Evolutionary conservation across 2,888 invertebrate species (phyloP), one percentile per base, ranked within the genome.

Genomic region (Acanthosepion esculentum): DNA sequence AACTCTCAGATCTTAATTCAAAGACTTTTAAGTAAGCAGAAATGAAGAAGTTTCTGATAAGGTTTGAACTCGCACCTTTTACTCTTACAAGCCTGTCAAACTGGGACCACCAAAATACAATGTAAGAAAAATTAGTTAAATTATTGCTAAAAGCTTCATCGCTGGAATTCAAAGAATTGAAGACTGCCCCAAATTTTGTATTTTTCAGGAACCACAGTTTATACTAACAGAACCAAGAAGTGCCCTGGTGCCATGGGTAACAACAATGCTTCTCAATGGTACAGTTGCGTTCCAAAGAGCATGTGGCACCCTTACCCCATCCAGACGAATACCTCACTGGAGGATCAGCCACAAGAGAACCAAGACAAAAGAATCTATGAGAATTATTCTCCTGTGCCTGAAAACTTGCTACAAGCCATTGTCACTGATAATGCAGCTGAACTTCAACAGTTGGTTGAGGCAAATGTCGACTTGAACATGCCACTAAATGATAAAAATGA

Each of bases 401-500:
- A 48, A n/a, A 64, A 94, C 33, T 29, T 94, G 41, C 41, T 33
- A 5, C 94, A 94, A 94, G 94, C 64, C 12, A 94, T 94, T 33
- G 33, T 64, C 29, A 26, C 95, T 95, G 55, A 95, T 94, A n/a
- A 94, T 92, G 59, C 91, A 29, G 95, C 95, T 15, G 94, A 95
- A 50, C 94, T 96, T 0, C 94, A 95, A 78, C 94, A 95, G 93
- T 91, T 95, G 94, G 92, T 95, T 12, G 95, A 95, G 26, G 93
- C 95, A 94, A 95, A 94, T 64, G 94, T 96, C 33, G 96, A 96
- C 94, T 95, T 96, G 29, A 96, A 96, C 94, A 95, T 96, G 50
- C 96, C 96, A 41, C 95, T 96, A 41, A 96, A 96, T 95, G 96
- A 96, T 29, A 96, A 96, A 93, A 95, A 95, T 50, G 96, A 96